phyloP scores from a whole-genome alignment of 1,140 invertebrate genomes.

The Zaprionus davidi region DNA sequence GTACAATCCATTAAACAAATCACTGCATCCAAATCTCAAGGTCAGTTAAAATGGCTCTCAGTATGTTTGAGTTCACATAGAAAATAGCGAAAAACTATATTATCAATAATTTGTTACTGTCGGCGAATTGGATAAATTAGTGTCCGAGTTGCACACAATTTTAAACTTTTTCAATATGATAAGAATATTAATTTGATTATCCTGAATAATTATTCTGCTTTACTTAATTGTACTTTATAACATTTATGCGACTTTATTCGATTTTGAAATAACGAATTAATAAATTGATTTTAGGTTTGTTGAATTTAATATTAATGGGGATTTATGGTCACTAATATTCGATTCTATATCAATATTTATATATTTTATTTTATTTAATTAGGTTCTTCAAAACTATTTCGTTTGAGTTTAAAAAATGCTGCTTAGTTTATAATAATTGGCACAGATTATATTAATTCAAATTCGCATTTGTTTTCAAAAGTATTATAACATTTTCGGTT shows the following conservation, averaged over 20 bases:
- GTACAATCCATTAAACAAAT: neutral
- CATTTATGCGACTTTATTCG: neutral
- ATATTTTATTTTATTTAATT: neutral
- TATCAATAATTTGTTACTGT: neutral
- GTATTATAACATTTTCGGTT: neutral
- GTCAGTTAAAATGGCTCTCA: neutral
- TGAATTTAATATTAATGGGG: neutral
- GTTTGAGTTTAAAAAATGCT: neutral
- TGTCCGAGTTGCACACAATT: neutral
- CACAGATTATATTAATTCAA: slow-evolving; percentile 2
- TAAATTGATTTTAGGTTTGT: neutral
- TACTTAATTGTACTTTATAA: neutral
- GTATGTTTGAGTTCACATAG: neutral
- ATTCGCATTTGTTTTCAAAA: neutral
- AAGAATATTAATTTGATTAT: neutral
- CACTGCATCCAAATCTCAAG: neutral
- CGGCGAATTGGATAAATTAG: neutral
- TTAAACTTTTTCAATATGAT: neutral
- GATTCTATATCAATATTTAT: neutral
- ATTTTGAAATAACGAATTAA: neutral
- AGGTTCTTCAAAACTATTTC: neutral
- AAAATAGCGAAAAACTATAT: neutral
- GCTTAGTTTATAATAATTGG: slow-evolving; percentile 2
- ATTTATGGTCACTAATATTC: neutral
- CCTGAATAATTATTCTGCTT: neutral